Evolutionary conservation across 2,888 invertebrate genomes (phyloP).

Genomic region (Epinotia brunnichana): DNA sequence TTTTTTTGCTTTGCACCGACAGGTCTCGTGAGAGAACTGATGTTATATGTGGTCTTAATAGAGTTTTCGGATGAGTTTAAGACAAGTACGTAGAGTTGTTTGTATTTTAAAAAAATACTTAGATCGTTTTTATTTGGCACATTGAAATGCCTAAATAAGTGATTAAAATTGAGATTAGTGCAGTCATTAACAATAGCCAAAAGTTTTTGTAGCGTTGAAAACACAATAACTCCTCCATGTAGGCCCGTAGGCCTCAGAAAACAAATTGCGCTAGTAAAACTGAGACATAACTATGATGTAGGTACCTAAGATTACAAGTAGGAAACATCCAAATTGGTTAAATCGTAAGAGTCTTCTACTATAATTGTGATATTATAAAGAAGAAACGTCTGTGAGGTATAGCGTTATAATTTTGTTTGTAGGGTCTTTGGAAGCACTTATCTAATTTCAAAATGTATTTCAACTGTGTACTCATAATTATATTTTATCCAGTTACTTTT

Average conservation of each 20-base stretch:
- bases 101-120: too few species aligned
- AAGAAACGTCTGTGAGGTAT: too few species aligned
- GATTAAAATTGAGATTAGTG: background rate
- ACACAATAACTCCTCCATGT: background rate
- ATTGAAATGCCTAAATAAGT: background rate
- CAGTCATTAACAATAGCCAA: background rate
- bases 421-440: too few species aligned
- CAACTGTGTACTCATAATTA: too few species aligned
- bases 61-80: background rate
- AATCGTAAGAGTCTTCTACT: background rate
- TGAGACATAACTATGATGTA: background rate
- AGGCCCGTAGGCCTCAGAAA: too few species aligned
- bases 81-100: background rate
- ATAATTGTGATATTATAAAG: background rate
- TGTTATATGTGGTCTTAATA: slow-evolving; percentile 54
- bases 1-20: slow-evolving; percentile 54
- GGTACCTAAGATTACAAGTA: background rate
- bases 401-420: too few species aligned
- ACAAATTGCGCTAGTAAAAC: background rate
- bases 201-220: background rate
- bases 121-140: background rate
- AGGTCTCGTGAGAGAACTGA: slow-evolving; percentile 67
- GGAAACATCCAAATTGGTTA: background rate
- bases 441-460: too few species aligned
- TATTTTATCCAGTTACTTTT: background rate